A percentile compares a stretch with the other conserved stretches of the same genome.
Evolutionary conservation across 2,888 invertebrate species (phyloP).

Genomic region (Isotomurus palustris): DNA sequence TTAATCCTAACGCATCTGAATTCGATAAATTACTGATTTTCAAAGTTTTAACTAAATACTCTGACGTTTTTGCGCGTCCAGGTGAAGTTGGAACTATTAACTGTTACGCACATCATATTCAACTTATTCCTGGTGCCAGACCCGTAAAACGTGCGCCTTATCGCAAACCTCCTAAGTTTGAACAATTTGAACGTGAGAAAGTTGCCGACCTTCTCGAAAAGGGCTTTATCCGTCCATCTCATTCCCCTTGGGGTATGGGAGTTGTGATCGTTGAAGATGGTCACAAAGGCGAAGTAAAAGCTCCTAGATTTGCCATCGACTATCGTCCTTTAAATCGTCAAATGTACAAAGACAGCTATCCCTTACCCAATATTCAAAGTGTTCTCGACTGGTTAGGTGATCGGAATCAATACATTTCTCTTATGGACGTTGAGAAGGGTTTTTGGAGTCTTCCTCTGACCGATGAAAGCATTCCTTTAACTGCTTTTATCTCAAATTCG

Average conservation of each 20-base stretch:
- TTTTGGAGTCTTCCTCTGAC: conserved; percentile 18
- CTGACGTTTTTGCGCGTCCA: conserved; percentile 21
- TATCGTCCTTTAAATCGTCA: conserved; percentile 13
- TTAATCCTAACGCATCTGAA: not conserved
- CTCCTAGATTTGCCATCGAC: conserved; percentile 7
- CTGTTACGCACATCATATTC: conserved; percentile 18
- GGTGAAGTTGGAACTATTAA: conserved; percentile 24
- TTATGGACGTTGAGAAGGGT: conserved; percentile 16
- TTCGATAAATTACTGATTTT: not conserved
- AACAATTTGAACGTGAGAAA: conserved; percentile 21
- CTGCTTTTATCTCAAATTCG: conserved; percentile 12
- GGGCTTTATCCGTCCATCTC: conserved; percentile 14
- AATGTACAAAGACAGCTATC: conserved; percentile 16
- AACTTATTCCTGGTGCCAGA: conserved; percentile 14
- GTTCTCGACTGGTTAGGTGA: conserved; percentile 21
- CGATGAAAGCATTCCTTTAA: conserved; percentile 14
- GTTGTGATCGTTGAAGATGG: conserved; percentile 16
- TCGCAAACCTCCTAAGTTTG: conserved; percentile 18
- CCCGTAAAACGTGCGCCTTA: conserved; percentile 20
- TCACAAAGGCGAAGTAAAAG: conserved; percentile 7
- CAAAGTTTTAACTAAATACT: conserved; percentile 7
- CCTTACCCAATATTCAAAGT: conserved; percentile 10
- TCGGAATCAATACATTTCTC: conserved; percentile 1
- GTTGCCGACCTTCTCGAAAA: conserved; percentile 20
- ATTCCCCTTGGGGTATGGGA: conserved; percentile 20